Evolutionary conservation across 2,797 vertebrate genomes (phyloP).

Genomic region (Alca torda): DNA sequence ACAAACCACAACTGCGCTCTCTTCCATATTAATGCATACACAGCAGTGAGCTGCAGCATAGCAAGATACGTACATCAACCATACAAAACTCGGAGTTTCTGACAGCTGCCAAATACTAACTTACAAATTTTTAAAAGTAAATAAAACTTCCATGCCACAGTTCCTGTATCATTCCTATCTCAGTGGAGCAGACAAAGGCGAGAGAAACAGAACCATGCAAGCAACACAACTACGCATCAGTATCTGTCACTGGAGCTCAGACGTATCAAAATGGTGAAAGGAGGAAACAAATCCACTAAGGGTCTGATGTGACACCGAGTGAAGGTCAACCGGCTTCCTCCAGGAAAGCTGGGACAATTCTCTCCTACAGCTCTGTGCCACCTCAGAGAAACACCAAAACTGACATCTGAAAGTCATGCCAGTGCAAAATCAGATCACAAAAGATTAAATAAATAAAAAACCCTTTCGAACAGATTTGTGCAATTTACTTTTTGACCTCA

Average conservation of each 20-base stretch:
- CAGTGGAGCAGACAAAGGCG: not conserved
- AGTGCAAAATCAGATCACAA: not conserved
- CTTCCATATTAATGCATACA: not conserved
- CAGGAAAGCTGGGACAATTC: not conserved
- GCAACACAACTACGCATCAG: not conserved
- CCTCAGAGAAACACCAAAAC: not conserved
- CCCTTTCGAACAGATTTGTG: not conserved
- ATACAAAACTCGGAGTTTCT: not conserved
- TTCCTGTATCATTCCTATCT: not conserved
- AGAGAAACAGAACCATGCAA: not conserved
- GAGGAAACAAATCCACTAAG: not conserved
- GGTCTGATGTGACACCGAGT: not conserved
- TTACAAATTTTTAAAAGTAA: not conserved
- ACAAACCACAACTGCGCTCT: not conserved
- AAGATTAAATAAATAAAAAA: not conserved
- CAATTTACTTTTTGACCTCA: not conserved
- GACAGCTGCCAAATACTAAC: not conserved
- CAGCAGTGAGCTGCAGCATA: not conserved
- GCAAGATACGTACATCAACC: not conserved
- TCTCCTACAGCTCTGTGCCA: not conserved
- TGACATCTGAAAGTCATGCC: not conserved
- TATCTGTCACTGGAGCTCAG: not conserved
- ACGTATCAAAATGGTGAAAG: not conserved
- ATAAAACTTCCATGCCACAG: not conserved
- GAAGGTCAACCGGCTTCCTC: not conserved